Percentiles rank a stretch among this genome's conserved stretches.
Conservation (phyloP, 2,113 vertebrate species). For the Stegostoma tigrinum region DNA sequence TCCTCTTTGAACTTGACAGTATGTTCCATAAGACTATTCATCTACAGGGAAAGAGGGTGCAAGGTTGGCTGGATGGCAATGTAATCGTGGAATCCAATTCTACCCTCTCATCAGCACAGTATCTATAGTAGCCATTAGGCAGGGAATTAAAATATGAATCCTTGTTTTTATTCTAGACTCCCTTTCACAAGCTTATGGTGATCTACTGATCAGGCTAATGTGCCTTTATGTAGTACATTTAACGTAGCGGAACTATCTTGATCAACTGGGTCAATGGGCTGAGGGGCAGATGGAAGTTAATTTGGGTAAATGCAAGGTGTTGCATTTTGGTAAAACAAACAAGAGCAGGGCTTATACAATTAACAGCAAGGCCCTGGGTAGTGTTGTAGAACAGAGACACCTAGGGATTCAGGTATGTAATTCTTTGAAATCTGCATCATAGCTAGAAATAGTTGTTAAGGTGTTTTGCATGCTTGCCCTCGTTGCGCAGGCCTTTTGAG, state of each 20-base stretch:
- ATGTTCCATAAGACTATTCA: background rate
- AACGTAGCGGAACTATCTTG: background rate
- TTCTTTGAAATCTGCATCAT: too few species aligned
- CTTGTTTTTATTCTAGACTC: background rate
- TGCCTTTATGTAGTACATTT: background rate
- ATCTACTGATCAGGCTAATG: background rate
- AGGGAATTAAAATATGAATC: background rate
- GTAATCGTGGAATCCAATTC: background rate
- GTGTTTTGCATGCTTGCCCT: too few species aligned
- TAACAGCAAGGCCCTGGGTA: too few species aligned
- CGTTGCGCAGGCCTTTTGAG: too few species aligned
- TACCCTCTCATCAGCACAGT: background rate
- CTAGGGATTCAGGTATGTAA: too few species aligned
- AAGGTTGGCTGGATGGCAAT: background rate
- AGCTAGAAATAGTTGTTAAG: too few species aligned
- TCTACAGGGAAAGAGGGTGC: background rate
- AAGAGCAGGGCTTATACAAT: too few species aligned
- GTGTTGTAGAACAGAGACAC: too few species aligned
- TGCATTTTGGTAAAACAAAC: too few species aligned
- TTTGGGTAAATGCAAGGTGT: too few species aligned
- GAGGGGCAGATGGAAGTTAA: too few species aligned
- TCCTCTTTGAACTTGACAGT: background rate
- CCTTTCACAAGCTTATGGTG: background rate
- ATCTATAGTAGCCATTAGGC: background rate
- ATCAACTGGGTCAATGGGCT: too few species aligned